Evolutionary conservation across 2,888 invertebrate species (phyloP).

Genomic region (Oscheius onirici): DNA sequence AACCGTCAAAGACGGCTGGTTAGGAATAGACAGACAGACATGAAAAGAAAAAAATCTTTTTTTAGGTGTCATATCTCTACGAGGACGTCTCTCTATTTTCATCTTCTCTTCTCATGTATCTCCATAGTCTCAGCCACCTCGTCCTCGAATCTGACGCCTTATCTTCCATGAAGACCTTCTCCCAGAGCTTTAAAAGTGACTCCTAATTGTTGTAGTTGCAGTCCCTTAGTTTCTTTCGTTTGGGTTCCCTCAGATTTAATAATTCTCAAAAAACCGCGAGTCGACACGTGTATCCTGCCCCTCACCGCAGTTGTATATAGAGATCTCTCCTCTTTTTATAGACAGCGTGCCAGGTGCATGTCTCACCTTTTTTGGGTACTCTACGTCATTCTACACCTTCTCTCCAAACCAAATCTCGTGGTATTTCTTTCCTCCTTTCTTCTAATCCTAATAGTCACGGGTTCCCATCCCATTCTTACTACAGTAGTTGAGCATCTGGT

Average conservation of each 20-base stretch:
- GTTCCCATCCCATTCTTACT: neutral
- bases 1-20: no score
- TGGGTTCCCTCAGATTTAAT: neutral
- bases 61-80: no score
- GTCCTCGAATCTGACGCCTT: no score
- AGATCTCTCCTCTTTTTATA: conserved; percentile 21
- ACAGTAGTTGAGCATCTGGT: no score
- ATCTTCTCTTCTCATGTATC: no score
- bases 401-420: conserved; percentile 10
- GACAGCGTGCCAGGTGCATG: conserved; percentile 24
- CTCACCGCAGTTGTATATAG: conserved; percentile 25
- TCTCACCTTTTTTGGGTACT: neutral
- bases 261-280: conserved; percentile 16
- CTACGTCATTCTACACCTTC: neutral
- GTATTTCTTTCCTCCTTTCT: conserved; percentile 10
- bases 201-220: neutral
- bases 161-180: neutral
- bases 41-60: no score
- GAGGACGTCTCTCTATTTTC: no score
- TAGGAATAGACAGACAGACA: no score
- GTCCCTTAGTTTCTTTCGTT: neutral
- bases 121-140: no score
- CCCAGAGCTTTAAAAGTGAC: conserved; percentile 27
- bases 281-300: conserved; percentile 5
- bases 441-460: conserved; percentile 1